These are phyloP conservation scores for Tachuris rubrigastra DNA, from an alignment of 2,113 vertebrate genomes.

Conservation along the genomic window DNA sequence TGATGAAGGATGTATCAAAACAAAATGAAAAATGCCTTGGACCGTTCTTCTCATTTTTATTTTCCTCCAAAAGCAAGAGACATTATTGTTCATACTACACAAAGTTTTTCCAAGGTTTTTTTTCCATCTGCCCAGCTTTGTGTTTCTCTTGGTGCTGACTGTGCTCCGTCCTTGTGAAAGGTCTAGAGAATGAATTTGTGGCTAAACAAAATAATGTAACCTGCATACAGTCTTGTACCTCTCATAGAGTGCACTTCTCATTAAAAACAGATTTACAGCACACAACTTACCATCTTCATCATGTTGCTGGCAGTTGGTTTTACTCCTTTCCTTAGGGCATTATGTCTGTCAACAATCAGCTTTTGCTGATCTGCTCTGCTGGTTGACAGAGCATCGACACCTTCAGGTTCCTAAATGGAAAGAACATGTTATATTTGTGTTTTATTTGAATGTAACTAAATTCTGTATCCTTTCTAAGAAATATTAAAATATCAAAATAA, in stretches of 20 bases:
- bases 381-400: background rate
- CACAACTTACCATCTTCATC: conserved; percentile 67
- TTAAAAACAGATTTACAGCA: background rate
- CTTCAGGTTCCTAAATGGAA: background rate
- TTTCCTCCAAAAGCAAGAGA: background rate
- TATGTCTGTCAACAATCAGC: conserved; percentile 61
- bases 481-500: background rate
- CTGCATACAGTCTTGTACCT: background rate
- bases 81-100: background rate
- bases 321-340: conserved; percentile 53
- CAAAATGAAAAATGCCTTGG: background rate
- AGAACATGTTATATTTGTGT: background rate
- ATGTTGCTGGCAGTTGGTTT: conserved; percentile 66
- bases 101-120: background rate
- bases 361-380: background rate
- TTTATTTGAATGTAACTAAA: background rate
- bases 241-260: background rate
- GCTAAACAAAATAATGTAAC: background rate
- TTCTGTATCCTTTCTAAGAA: background rate
- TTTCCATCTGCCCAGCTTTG: background rate
- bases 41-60: background rate
- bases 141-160: background rate
- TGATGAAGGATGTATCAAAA: background rate
- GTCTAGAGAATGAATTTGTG: background rate
- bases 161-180: background rate